phyloP scores from a whole-genome alignment of 2,113 vertebrate species.

The Paramisgurnus dabryanus region DNA sequence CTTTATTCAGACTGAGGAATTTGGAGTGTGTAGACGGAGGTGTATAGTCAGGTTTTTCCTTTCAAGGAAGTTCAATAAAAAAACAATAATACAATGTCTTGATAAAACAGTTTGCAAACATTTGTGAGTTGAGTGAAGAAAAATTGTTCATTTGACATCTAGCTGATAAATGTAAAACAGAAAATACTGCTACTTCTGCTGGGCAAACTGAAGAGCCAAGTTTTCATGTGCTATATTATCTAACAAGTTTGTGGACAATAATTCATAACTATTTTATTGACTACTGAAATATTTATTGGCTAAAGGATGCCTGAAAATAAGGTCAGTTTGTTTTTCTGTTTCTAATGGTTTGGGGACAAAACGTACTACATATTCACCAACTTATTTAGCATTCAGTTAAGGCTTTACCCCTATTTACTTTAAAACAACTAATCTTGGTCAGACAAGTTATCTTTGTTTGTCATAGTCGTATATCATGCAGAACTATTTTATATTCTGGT shows the following conservation, averaged over 20 bases:
- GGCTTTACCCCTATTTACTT: neutral
- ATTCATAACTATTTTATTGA: neutral
- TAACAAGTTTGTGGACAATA: neutral
- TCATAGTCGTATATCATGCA: neutral
- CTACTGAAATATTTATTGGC: constrained; percentile 9
- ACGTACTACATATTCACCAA: too few relatives aligned
- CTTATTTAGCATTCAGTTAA: too few relatives aligned
- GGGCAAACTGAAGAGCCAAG: neutral
- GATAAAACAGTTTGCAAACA: neutral
- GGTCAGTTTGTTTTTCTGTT: neutral
- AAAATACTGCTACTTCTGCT: neutral
- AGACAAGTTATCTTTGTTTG: neutral
- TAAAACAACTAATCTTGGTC: neutral
- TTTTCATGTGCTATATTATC: neutral
- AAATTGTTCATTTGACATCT: neutral
- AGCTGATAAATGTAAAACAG: neutral
- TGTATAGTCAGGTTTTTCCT: neutral
- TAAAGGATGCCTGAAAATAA: neutral
- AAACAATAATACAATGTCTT: neutral
- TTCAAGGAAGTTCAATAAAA: neutral
- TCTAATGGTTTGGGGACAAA: neutral
- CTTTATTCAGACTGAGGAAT: neutral
- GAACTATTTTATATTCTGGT: constrained; percentile 26
- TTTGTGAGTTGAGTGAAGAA: neutral
- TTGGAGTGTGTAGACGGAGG: neutral